Conservation (phyloP, 1,140 invertebrate genomes). For the Drosophila auraria region DNA sequence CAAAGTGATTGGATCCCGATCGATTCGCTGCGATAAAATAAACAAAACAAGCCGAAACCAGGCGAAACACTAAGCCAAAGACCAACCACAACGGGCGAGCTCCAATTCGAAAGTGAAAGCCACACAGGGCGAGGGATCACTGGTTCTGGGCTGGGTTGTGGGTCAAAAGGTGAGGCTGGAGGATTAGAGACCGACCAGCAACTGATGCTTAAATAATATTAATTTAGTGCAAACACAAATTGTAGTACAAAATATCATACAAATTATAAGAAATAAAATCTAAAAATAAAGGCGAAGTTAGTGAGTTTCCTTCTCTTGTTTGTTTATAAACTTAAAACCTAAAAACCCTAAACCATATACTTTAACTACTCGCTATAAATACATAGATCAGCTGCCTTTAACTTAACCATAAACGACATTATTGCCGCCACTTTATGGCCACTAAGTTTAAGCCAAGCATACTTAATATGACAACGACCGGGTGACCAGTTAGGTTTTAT, state of each 20-base stretch:
- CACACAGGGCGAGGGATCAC: conserved; percentile 20
- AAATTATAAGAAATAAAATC: too few relatives aligned
- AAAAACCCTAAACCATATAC: too few relatives aligned
- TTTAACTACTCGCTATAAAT: background rate
- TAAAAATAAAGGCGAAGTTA: too few relatives aligned
- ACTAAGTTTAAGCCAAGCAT: background rate
- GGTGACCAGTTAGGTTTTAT: background rate
- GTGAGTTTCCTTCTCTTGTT: too few relatives aligned
- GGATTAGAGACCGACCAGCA: background rate
- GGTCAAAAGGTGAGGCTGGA: conserved; percentile 11
- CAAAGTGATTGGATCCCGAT: conserved; percentile 65
- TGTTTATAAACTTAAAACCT: background rate
- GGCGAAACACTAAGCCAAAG: background rate
- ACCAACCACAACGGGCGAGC: background rate
- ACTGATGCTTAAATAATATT: background rate
- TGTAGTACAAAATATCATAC: background rate
- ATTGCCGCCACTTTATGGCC: background rate
- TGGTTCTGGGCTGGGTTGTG: conserved; percentile 45
- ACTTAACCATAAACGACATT: background rate
- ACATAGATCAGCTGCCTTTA: background rate
- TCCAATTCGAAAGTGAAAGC: conserved; percentile 66
- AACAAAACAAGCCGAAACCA: conserved; percentile 13
- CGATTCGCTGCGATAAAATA: conserved; percentile 41
- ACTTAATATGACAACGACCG: background rate
- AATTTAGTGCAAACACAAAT: too few relatives aligned